Evolutionary conservation across 2,888 invertebrate genomes (phyloP), one percentile per base, ranked within the genome.

Genomic region (Cataglyphis rosenhaueri): DNA sequence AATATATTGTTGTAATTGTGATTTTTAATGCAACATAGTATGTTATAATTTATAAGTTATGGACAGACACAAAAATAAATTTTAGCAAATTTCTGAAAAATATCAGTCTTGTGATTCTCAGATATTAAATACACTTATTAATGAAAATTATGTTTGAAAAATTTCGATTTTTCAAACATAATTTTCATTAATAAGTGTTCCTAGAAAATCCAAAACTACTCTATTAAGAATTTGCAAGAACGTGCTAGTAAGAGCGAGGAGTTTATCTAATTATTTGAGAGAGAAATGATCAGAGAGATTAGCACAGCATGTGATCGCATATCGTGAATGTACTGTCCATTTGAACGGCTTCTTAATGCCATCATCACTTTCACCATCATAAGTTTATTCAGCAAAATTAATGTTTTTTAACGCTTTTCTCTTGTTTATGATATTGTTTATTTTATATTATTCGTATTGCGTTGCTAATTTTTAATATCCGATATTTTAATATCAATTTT

Each of bases 281-380:
- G 61, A 79, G 82, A 74, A 83, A 71, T 82, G 84, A 83, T 83
- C 82, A 86, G 79, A 85, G 70, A 74, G 83, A 85, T 87, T 86
- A 82, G 65, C 78, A n/a, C 81, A 62, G 81, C 83, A 83, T 81
- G 83, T 87, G 85, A 86, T 83, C 75, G 70, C 25, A 70, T 78
- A 74, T 86, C 66, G 76, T 68, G 25, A 65, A 81, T 59, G 81
- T 70, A 74, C 74, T 61, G 65, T n/a, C 32, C 41, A 44, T 61
- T 68, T 29, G 38, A 52, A 55, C 55, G 21, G 9, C 6, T 74
- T 29, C 21, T 21, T 35, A 18, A 41, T 74, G 44, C 29, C 57
- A 48, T 64, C 48, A 65, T 25, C 25, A 25, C 48, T 75, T 75
- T 75, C 64, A 52, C 64, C 25, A 8, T 75, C 12, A 18, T 29